Base-by-base conservation (phyloP, 2,113 vertebrate species). In the Oceanites oceanicus region DNA sequence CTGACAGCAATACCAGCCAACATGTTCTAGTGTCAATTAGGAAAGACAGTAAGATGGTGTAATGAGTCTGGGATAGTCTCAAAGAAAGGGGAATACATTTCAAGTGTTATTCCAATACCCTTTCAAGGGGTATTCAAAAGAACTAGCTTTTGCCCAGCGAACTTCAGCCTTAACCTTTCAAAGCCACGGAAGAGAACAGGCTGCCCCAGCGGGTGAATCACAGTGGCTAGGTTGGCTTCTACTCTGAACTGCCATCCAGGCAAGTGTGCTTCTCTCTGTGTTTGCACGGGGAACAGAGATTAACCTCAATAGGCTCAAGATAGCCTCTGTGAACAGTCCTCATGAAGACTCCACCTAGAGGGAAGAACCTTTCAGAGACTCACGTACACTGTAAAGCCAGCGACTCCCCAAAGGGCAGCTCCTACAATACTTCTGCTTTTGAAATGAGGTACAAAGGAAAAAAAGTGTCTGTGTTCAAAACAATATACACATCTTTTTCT, bases 1-100 rank as follows among this genome's bases (percentile, higher is more conserved):
- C 78, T 73, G 84, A 95, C 63, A 91, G 81, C 81, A 70, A 76
- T 13, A 76, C 66, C 89, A 94, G 95, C 92, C 89, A 95, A 77
- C 58, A 73, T 53, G 73, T 80, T 92, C 78, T 42, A 62, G 84
- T 67, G 81, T 92, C 89, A 87, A 92, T 92, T 95, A 94, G 49
- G 86, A 88, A 87, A 93, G 77, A 65, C 53, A 70, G 70, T 61
- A 63, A 85, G 91, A 88, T 82, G 76, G 36, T 85, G 58, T 82
- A 87, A 90, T 82, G 76, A 91, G 26, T 23, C 53, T 65, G 70
- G 42, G 53, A 77, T 40, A 70, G 61, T 45, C 61, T 81, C 82
- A 70, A 76, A 91, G 83, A 70, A 75, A 79, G 26, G 14, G 44
- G 66, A 92, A 86, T 65, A 72, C 29, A 73, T 90, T 83, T 82